phyloP scores from a whole-genome alignment of 2,113 vertebrate species.

The Urocynchramus pylzowi region DNA sequence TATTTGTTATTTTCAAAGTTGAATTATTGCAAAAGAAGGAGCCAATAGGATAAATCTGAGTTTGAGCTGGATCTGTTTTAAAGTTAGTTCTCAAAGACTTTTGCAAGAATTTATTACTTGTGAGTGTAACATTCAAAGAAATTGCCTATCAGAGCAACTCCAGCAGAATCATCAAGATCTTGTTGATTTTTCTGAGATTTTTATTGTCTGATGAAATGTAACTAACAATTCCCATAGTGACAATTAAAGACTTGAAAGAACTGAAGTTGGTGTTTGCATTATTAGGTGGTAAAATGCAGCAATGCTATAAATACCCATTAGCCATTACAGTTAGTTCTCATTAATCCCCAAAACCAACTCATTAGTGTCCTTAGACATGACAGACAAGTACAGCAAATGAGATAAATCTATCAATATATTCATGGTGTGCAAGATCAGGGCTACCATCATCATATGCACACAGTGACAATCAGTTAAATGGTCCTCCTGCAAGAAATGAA shows the following conservation, averaged over 20 bases:
- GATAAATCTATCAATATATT: slow-evolving; percentile 90
- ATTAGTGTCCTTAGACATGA: slow-evolving; percentile 87
- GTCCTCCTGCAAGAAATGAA: slow-evolving; percentile 57
- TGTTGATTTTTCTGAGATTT: slow-evolving; percentile 59
- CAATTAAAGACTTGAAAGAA: slow-evolving; percentile 79
- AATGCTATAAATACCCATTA: slow-evolving; percentile 90
- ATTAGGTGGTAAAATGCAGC: slow-evolving; percentile 64
- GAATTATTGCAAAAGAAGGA: not conserved
- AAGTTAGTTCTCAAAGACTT: not conserved
- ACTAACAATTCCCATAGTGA: slow-evolving; percentile 74
- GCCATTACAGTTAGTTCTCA: slow-evolving; percentile 85
- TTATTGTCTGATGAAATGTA: slow-evolving; percentile 67
- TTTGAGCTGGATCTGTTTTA: not conserved
- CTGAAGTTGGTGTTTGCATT: slow-evolving; percentile 57
- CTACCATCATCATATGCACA: slow-evolving; percentile 58
- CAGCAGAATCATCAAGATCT: not conserved
- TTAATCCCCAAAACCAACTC: slow-evolving; percentile 91
- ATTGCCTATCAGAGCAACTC: not conserved
- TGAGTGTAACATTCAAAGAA: not conserved
- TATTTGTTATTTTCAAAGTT: not conserved
- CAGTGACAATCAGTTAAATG: slow-evolving; percentile 65
- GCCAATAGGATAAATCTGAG: not conserved
- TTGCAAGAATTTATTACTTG: not conserved
- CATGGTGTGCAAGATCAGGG: slow-evolving; percentile 79
- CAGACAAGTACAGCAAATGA: slow-evolving; percentile 91